Evolutionary conservation across 2,797 vertebrate species (phyloP), one percentile per base, ranked within the genome.

Genomic region (Pogoniulus pusillus): DNA sequence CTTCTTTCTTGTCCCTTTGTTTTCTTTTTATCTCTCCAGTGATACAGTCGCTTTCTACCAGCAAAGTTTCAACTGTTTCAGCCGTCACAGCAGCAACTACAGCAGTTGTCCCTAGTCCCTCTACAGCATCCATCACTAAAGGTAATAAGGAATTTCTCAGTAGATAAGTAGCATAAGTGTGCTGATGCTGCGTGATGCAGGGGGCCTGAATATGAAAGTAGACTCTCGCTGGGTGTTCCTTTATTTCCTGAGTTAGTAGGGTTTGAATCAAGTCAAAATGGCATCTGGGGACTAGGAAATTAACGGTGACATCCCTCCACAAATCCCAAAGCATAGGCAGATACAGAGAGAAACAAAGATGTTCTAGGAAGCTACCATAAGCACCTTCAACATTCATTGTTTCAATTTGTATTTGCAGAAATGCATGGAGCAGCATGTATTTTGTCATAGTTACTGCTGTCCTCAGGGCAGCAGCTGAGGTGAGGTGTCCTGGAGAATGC

Each of bases 11-110:
- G 12, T 54, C 16, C 53, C 32, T 69, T 71, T 29, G 51, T 59
- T 30, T 49, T 29, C 16, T 41, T 34, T 66, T 74, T 91, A 9
- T 6, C 39, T 66, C 32, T 87, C 35, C 34, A 98, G 98, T 98
- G 96, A 98, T 99, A 37, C 98, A 98, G 60, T 98, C 98, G 2
- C 96, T 98, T 93, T 96, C 98, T 89, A 88, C 98, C 69, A 98
- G 91, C 96, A 99, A 99, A 97, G 97, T 97, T 87, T 95, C 98
- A 93, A 78, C 98, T 79, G 93, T 97, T 94, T 91, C 97, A 92
- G 95, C 97, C 23, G 89, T 96, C 55, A 95, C 96, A 54, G 68
- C 96, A 90, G 79, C 96, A 71, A 81, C 79, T 80, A n/a, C n/a
- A n/a, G 71, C 94, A 4, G 58, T 92, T 81, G 82, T 86, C 69